Conservation (phyloP, 2,888 invertebrate genomes). For the Sclerodermus sp. region DNA sequence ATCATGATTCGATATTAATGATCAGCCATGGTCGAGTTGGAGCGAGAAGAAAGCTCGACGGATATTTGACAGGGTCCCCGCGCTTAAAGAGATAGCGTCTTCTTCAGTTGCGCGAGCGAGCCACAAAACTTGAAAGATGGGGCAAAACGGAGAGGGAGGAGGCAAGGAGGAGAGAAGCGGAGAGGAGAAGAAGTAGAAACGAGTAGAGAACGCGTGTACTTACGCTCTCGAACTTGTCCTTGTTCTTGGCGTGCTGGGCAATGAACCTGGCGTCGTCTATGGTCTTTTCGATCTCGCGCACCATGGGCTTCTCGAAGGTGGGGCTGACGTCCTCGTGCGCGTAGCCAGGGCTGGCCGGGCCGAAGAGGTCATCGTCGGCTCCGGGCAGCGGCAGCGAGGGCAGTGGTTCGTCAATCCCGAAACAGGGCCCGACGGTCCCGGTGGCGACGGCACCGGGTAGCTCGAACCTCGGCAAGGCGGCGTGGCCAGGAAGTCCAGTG, state of each 20-base stretch:
- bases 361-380: conserved; percentile 82
- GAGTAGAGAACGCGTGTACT: too few relatives aligned
- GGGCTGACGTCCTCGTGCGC: conserved; percentile 70
- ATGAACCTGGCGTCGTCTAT: conserved; percentile 91
- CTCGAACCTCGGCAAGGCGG: too few relatives aligned
- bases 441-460: conserved; percentile 60
- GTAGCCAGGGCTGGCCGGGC: conserved; percentile 67
- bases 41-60: too few relatives aligned
- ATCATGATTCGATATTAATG: too few relatives aligned
- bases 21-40: too few relatives aligned
- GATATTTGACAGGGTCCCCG: too few relatives aligned
- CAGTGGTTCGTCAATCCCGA: conserved; percentile 64
- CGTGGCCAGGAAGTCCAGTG: conserved; percentile 13
- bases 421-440: conserved; percentile 54
- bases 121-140: too few relatives aligned
- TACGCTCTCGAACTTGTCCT: conserved; percentile 92
- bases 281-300: conserved; percentile 88
- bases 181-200: background rate
- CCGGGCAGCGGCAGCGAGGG: conserved; percentile 74
- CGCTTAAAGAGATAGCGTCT: too few relatives aligned
- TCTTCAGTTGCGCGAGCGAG: too few relatives aligned
- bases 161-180: too few relatives aligned
- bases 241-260: conserved; percentile 93
- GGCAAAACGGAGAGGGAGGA: too few relatives aligned
- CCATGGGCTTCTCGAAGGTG: conserved; percentile 78